These are phyloP conservation scores for Sycophaga agraensis DNA, from an alignment of 1,140 invertebrate species.

Conservation along the genomic window DNA sequence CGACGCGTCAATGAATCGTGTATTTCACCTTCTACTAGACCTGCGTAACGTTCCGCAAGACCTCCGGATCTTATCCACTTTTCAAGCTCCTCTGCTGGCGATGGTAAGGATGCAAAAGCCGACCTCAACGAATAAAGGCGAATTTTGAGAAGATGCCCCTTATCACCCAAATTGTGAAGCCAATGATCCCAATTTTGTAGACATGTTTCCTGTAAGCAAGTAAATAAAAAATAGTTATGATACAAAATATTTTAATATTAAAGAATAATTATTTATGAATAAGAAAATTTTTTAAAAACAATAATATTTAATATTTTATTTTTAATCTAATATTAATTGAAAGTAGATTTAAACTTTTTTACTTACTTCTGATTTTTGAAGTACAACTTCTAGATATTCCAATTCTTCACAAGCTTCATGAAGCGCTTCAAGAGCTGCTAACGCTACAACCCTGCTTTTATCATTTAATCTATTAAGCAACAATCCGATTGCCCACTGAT, in stretches of 20 bases:
- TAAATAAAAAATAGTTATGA: not conserved
- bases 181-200: slow-evolving; percentile 44
- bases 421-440: slow-evolving; percentile 78
- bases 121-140: slow-evolving; percentile 76
- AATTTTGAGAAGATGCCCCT: slow-evolving; percentile 78
- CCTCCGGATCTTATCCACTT: slow-evolving; percentile 51
- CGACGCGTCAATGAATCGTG: slow-evolving; percentile 85
- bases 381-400: slow-evolving; percentile 71
- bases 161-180: slow-evolving; percentile 77
- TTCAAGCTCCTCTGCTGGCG: slow-evolving; percentile 50
- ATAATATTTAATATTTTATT: no score
- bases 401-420: slow-evolving; percentile 89
- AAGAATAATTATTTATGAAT: no score
- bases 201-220: slow-evolving; percentile 56
- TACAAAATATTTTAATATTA: no score
- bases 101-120: slow-evolving; percentile 62
- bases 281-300: no score
- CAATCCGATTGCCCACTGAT: slow-evolving; percentile 78
- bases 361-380: slow-evolving; percentile 23
- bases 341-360: no score
- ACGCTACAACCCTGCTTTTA: slow-evolving; percentile 71
- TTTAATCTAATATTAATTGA: no score
- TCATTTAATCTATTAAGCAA: slow-evolving; percentile 83
- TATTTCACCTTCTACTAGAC: slow-evolving; percentile 82
- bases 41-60: slow-evolving; percentile 72